phyloP scores from a whole-genome alignment of 2,797 vertebrate genomes.

The Lerista edwardsae region DNA sequence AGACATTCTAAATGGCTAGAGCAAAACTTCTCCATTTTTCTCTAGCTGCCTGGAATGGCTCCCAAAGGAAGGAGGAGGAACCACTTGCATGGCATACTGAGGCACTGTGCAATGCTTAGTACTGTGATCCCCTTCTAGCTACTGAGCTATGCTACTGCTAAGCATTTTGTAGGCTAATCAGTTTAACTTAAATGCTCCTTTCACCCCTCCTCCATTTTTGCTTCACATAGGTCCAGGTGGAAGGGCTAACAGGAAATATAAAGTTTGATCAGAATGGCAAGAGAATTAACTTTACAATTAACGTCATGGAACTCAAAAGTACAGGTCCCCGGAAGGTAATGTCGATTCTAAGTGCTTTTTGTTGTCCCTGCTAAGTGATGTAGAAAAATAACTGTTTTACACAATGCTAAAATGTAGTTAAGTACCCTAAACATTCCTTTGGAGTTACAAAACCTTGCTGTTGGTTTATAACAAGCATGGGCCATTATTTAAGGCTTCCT shows the following conservation, averaged over 20 bases:
- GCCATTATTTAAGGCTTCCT: constrained; percentile 53
- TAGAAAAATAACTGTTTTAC: constrained; percentile 46
- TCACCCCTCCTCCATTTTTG: constrained; percentile 43
- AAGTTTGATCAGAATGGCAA: constrained; percentile 99
- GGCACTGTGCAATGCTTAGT: too few species aligned
- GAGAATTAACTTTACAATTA: constrained; percentile 96
- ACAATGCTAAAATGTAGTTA: constrained; percentile 9
- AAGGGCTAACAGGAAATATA: constrained; percentile 96
- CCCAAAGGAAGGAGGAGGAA: too few species aligned
- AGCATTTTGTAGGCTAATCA: constrained; percentile 21
- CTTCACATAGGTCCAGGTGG: constrained; percentile 89
- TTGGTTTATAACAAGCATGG: constrained; percentile 28
- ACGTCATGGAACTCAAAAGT: constrained; percentile 97
- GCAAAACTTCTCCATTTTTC: too few species aligned
- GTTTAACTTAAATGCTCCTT: background rate
- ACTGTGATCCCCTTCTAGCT: too few species aligned
- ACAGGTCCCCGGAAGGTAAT: constrained; percentile 96
- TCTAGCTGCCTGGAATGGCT: too few species aligned
- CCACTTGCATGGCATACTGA: too few species aligned
- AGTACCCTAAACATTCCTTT: constrained; percentile 15
- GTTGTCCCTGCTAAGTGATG: constrained; percentile 27
- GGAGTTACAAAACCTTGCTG: constrained; percentile 24
- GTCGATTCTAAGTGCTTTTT: constrained; percentile 54
- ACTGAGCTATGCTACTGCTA: too few species aligned
- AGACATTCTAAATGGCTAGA: too few species aligned